phyloP scores from a whole-genome alignment of 2,888 invertebrate species.

The Tiliacea aurago region DNA sequence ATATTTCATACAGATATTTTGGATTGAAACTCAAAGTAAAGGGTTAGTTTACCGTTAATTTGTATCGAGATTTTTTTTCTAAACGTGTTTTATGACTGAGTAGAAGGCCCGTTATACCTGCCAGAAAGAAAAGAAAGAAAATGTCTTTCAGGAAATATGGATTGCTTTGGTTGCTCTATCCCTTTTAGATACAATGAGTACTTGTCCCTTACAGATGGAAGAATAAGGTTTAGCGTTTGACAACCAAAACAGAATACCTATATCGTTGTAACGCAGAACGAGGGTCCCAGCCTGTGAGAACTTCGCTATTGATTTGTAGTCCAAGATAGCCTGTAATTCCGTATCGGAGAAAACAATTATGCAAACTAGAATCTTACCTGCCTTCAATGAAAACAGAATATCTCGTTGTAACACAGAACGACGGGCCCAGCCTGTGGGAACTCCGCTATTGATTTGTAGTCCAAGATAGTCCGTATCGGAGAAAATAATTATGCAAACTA shows the following conservation, averaged over 20 bases:
- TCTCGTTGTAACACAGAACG: not conserved
- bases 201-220: not conserved
- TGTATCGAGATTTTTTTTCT: no score
- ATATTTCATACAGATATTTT: no score
- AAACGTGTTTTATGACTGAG: no score
- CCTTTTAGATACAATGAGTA: not conserved
- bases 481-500: not conserved
- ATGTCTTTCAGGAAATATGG: not conserved
- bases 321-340: not conserved
- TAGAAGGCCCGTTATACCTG: no score
- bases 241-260: no score
- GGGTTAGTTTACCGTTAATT: no score
- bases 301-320: not conserved
- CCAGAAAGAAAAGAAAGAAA: not conserved
- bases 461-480: not conserved
- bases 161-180: not conserved
- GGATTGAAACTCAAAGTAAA: no score
- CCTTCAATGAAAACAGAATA: not conserved
- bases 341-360: not conserved
- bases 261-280: not conserved
- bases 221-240: not conserved
- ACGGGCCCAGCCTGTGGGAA: not conserved
- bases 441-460: not conserved
- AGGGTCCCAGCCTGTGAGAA: not conserved
- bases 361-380: not conserved